Percentiles rank a stretch among this genome's conserved stretches.
phyloP scores from a whole-genome alignment of 2,113 vertebrate species.

The Emydocephalus ijimae region DNA sequence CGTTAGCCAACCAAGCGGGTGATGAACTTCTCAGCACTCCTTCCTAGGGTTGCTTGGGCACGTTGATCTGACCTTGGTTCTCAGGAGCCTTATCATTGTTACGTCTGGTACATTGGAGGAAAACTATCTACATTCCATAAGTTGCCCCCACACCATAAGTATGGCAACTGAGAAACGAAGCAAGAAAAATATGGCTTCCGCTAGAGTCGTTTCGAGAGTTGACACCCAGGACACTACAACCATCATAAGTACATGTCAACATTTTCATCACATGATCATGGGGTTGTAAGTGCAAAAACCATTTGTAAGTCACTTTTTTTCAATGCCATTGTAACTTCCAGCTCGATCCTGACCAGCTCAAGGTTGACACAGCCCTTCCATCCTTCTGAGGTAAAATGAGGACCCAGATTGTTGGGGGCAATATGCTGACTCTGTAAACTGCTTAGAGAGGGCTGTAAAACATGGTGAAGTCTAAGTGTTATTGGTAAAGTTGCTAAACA shows the following conservation, averaged over 20 bases:
- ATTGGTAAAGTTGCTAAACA: not conserved
- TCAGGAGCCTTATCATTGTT: no score
- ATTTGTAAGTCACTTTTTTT: not conserved
- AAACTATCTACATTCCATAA: no score
- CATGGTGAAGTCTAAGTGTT: not conserved
- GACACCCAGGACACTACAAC: not conserved
- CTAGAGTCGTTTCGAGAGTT: no score
- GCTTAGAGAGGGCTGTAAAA: not conserved
- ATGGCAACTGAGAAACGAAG: no score
- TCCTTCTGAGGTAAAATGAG: not conserved
- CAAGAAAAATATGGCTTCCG: no score
- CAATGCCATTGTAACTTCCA: not conserved
- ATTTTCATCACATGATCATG: not conserved
- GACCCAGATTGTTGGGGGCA: not conserved
- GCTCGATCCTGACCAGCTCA: not conserved
- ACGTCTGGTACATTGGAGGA: no score
- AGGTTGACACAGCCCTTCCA: not conserved
- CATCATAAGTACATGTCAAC: not conserved
- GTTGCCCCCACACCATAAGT: no score
- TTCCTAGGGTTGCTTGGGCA: no score
- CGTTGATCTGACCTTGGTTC: no score
- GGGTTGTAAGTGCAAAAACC: not conserved
- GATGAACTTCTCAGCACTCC: no score
- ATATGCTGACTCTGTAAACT: not conserved
- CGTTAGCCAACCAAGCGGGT: no score